Evolutionary conservation across 2,797 vertebrate species (phyloP), one percentile per base, ranked within the genome.

Genomic region (Caiman crocodilus): DNA sequence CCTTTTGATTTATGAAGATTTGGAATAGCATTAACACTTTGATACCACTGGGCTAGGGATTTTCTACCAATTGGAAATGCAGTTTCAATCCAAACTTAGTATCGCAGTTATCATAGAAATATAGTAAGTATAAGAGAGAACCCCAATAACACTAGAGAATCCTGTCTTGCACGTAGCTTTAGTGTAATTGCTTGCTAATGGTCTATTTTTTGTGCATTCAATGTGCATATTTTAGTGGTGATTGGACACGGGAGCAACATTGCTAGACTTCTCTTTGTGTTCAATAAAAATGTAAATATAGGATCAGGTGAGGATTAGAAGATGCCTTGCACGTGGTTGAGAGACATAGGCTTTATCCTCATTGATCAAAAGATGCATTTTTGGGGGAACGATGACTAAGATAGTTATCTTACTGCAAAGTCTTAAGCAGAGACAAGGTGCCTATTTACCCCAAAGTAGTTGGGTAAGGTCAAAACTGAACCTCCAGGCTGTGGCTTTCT

Each of bases 101-200:
- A 14, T 0, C 3, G 42, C 42, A 50, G 10, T 50, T 50, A 50
- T 10, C 3, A 3, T 50, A 50, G 42, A 10, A 50, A 50, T 50
- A 50, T 50, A 50, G 42, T 50, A 50, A 50, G 42, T 50, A 50
- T 50, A 50, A 50, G 9, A 50, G 11, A 50, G 42, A 50, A 10
- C 42, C 42, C 42, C 42, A 3, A 42, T 50, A 82, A 82, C 74
- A 82, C 32, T 2, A 30, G 9, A 61, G 2, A 30, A 10, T 73
- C 57, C 50, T 73, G 50, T 14, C 94, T 63, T 85, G 76, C 50
- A 35, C 80, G 17, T 32, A 13, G 71, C 76, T 75, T 88, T 60
- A 92, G 71, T 77, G 91, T 42, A 89, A 55, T 65, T 73, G 57
- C 32, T 88, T 90, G 80, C 82, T 71, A 56, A 89, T 87, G 10